These are phyloP conservation scores for Drosophila pectinifera DNA, from an alignment of 1,140 invertebrate genomes.

Conservation along the genomic window DNA sequence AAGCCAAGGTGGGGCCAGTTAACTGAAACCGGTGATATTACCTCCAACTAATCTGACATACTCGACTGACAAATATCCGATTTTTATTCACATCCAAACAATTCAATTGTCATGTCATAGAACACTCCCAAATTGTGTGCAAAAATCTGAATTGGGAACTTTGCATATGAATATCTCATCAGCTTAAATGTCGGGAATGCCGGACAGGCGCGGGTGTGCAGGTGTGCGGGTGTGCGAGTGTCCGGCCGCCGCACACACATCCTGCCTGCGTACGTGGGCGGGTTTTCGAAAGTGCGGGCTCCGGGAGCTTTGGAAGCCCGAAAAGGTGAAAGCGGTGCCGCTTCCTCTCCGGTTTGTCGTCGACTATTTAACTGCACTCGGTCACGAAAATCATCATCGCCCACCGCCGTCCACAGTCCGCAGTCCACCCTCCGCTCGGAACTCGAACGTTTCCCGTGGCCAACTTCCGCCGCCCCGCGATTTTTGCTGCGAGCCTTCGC, in stretches of 20 bases:
- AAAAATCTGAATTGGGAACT: conserved; percentile 19
- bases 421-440: conserved; percentile 16
- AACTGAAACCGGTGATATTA: conserved; percentile 7
- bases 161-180: conserved; percentile 54
- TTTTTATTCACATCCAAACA: not conserved
- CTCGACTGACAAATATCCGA: not conserved
- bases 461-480: conserved; percentile 32
- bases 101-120: conserved; percentile 21
- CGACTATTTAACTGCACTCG: conserved; percentile 80
- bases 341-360: conserved; percentile 67
- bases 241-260: conserved; percentile 28
- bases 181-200: conserved; percentile 50
- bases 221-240: conserved; percentile 3
- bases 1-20: conserved; percentile 5
- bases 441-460: conserved; percentile 59
- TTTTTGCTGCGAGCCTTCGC: not conserved
- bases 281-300: conserved; percentile 11
- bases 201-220: not conserved
- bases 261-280: conserved; percentile 30
- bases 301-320: conserved; percentile 42
- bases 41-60: not conserved
- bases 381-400: conserved; percentile 79
- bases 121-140: conserved; percentile 28
- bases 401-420: conserved; percentile 32
- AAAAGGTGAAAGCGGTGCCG: conserved; percentile 55